Base-by-base conservation (phyloP, 2,113 vertebrate genomes). In the Mesembrinibis cayennensis region DNA sequence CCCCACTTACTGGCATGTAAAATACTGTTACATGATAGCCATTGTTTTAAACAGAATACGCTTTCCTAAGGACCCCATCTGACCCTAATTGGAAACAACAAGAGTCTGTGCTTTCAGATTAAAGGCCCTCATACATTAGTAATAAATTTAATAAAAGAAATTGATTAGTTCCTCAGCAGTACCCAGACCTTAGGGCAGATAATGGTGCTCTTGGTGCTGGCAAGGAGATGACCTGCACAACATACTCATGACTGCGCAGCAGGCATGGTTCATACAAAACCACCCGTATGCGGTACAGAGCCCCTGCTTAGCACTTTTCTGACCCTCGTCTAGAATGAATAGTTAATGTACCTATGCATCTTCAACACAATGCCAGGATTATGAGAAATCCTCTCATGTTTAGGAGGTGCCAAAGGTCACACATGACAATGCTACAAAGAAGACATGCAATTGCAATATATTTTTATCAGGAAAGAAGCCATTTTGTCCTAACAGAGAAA, bases 1-100 rank as follows among this genome's bases (percentile, higher is more conserved):
- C 7, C 17, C 40, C 0, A 1, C 4, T 15, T 19, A 25, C 11
- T 1, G 1, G 13, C 18, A 70, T 0, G 0, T 44, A 69, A 77
- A 88, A 65, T 6, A 30, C 9, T n/a, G 50, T 42, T 47, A 77
- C 0, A 0, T 42, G 59, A 53, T 34, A 38, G 1, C 26, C 2
- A 1, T 22, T 18, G 6, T 87, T 89, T 82, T 44, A 56, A 74
- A 79, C 7, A 45, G 19, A 58, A 59, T 2, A 1, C 40, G 12
- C 8, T n/a, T 83, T 63, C 59, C 47, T 56, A 52, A 61, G 40
- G 10, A 71, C 16, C 8, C 42, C 2, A 2, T 53, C 36, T 1
- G 7, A 55, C 15, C 29, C n/a, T 49, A n/a, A 53, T 0, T 62
- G 42, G 71, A 90, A 80, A 26, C 47, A 45, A 34, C 4, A 77